Evolutionary conservation across 1,140 invertebrate species (phyloP), one percentile per base, ranked within the genome.

Genomic region (Drosophila pruinosa): DNA sequence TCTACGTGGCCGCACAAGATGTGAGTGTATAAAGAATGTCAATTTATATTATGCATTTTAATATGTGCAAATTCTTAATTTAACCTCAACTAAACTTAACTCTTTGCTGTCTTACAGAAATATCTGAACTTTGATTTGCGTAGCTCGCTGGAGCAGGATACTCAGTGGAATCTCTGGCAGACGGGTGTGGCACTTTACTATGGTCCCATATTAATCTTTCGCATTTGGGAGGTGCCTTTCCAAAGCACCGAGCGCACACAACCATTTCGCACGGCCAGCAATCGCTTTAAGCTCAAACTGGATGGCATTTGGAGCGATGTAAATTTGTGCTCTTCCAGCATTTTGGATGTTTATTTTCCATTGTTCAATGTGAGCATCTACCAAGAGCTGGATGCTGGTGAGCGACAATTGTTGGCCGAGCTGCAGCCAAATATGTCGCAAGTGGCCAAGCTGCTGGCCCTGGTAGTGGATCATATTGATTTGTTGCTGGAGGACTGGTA

Each of bases 401-500:
- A 74, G 6, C 61, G 75, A 1, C 76, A 89, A 14, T 4, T 86
- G 31, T 31, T 91, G 28, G 76, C 89, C 0, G 72, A 88, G 57
- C 17, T 90, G 95, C 45, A 96, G 96, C 85, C 96, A 94, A 41
- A 95, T 94, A 62, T 93, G 95, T 36, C 95, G 96, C 92, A 95
- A 72, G 94, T 97, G 56, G 95, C 98, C 0, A 96, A 97, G 86
- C 91, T 99, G 10, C 90, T 99, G 41, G 96, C 98, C 0, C 91
- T 98, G 12, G 94, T 97, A n/a, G 97, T 99, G 0, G 98, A 99
- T 91, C 98, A 99, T 90, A 97, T 99, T 76, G 99, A 99, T 91
- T 96, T 98, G 50, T 92, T 99, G 17, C 92, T 99, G 0, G 99
- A 99, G 91, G 99, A 99, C 91, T 99, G 99, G 98, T 99, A 98